Base-by-base conservation (phyloP, 2,113 vertebrate species). In the Dasyurus viverrinus region DNA sequence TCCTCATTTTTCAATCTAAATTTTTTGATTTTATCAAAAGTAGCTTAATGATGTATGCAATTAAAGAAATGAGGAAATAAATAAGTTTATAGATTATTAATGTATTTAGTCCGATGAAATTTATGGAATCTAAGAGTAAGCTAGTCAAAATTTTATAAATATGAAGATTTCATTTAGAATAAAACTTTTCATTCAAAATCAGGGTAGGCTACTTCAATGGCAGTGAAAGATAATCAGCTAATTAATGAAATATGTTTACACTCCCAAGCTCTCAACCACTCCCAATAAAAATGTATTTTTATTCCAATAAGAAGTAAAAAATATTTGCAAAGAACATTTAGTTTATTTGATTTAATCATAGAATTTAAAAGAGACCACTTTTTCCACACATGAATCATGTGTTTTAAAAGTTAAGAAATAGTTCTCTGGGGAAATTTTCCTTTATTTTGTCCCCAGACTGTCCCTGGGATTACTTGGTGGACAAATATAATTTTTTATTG, bases 401-500 rank as follows among this genome's bases (percentile, higher is more conserved):
- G 94, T 50, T 22, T 94, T 96, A 97, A 60, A 97, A 90, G 89
- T 90, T 92, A 95, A 53, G 90, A 84, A 95, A 89, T 90, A 93
- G 48, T 92, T 36, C 93, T 98, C 94, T 55, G 46, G 94, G 93
- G 47, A 90, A 54, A 24, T 91, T 76, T 68, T 54, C 90, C 68
- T 91, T 50, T 47, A 93, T 16, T 53, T 46, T 90, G 16, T 93
- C 48, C 48, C 95, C 94, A 94, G 90, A 95, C 57, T 55, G 94
- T 96, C 91, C 92, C 68, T 93, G 53, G 3, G 48, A 89, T 91
- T 90, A 95, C 91, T 84, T 95, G 93, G 94, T 53, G 55, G 96
- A 93, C 91, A 95, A 91, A 91, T 92, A 93, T 47, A 94, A 96
- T 97, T 94, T 98, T 98, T 98, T 97, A 97, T 93, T 94, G 95